Evolutionary conservation across 2,888 invertebrate genomes (phyloP).

Genomic region (Cephus nigrinus): DNA sequence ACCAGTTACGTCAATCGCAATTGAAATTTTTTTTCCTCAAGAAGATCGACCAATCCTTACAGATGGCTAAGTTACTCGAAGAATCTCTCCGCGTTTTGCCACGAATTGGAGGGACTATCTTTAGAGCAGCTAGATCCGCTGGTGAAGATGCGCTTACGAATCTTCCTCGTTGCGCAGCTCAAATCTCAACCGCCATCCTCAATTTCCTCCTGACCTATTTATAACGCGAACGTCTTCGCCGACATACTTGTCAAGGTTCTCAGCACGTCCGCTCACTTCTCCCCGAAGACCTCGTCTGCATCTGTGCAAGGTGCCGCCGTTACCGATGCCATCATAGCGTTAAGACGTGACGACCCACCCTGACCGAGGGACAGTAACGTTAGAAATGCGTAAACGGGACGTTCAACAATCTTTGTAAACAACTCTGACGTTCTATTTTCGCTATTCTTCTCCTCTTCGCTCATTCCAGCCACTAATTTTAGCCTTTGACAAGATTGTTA

Average conservation of each 20-base stretch:
- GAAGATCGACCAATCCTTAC: background rate
- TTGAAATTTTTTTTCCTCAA: background rate
- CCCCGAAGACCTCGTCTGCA: slow-evolving; percentile 21
- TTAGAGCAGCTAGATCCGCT: slow-evolving; percentile 24
- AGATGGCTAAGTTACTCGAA: background rate
- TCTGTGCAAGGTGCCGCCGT: background rate
- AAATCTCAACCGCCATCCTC: slow-evolving; percentile 35
- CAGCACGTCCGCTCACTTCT: slow-evolving; percentile 29
- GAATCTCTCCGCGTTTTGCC: background rate
- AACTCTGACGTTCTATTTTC: slow-evolving; percentile 4
- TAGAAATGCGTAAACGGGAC: background rate
- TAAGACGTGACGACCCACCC: background rate
- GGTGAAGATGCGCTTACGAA: slow-evolving; percentile 18
- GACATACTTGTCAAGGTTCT: slow-evolving; percentile 46
- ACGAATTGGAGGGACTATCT: slow-evolving; percentile 32
- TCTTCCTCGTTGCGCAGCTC: slow-evolving; percentile 9
- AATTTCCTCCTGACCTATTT: slow-evolving; percentile 61
- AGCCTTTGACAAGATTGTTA: background rate
- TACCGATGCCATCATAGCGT: background rate
- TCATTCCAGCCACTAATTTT: slow-evolving; percentile 1
- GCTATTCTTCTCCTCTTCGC: background rate
- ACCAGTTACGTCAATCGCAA: background rate
- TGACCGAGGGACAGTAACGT: background rate
- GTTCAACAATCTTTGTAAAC: slow-evolving; percentile 1
- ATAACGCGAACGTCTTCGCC: slow-evolving; percentile 37